Evolutionary conservation across 1,140 invertebrate species (phyloP).

Genomic region (Drosophila parabipectinata): DNA sequence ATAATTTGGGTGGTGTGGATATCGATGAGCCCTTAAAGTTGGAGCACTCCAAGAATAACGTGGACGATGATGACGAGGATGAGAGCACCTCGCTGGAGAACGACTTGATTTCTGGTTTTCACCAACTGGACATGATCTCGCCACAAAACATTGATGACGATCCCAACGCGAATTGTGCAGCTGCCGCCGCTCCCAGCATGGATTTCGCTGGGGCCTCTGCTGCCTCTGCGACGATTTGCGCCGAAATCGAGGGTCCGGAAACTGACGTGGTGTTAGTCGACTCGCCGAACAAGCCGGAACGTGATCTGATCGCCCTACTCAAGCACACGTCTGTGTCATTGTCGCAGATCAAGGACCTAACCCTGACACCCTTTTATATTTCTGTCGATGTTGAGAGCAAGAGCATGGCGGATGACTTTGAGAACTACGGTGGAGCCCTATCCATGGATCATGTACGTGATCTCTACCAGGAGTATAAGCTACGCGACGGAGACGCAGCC

Average conservation of each 20-base stretch:
- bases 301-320: constrained; percentile 87
- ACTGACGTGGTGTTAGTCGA: constrained; percentile 89
- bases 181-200: constrained; percentile 85
- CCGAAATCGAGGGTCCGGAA: constrained; percentile 89
- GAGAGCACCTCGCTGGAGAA: constrained; percentile 85
- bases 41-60: constrained; percentile 31
- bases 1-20: constrained; percentile 33
- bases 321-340: constrained; percentile 83
- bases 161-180: constrained; percentile 86
- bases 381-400: constrained; percentile 86
- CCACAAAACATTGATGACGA: constrained; percentile 80
- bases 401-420: constrained; percentile 56
- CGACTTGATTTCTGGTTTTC: constrained; percentile 83
- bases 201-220: constrained; percentile 85
- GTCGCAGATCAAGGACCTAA: constrained; percentile 73
- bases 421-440: constrained; percentile 67
- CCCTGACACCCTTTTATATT: constrained; percentile 85
- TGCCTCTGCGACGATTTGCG: constrained; percentile 86
- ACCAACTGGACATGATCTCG: constrained; percentile 83
- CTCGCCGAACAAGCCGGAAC: constrained; percentile 87
- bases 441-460: constrained; percentile 87
- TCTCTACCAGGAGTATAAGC: constrained; percentile 87
- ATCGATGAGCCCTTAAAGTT: constrained; percentile 25
- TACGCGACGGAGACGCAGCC: constrained; percentile 85
- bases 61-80: constrained; percentile 84